Evolutionary conservation across 2,888 invertebrate species (phyloP).

Genomic region (Ophioninae sp.): DNA sequence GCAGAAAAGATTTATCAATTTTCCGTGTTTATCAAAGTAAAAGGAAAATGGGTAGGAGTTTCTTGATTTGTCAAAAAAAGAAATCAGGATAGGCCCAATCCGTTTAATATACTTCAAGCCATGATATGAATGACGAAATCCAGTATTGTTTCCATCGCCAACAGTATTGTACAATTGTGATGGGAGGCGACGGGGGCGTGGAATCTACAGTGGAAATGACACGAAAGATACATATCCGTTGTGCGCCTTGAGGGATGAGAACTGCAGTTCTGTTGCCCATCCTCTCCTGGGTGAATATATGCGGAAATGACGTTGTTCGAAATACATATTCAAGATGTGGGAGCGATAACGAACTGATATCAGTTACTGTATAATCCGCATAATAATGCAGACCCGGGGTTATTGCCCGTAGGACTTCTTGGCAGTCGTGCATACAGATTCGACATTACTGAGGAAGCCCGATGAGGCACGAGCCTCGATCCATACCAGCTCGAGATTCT

Average conservation of each 20-base stretch:
- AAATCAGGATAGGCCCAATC: neutral
- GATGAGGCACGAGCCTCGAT: conserved; percentile 1
- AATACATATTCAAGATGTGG: conserved; percentile 75
- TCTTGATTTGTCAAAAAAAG: neutral
- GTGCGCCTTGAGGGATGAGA: neutral
- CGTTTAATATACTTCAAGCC: neutral
- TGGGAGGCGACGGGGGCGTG: neutral
- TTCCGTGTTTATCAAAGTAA: neutral
- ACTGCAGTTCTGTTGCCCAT: conserved; percentile 8
- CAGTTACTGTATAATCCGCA: conserved; percentile 79
- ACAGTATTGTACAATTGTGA: neutral
- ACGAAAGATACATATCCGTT: neutral
- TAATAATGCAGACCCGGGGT: conserved; percentile 76
- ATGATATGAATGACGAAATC: neutral
- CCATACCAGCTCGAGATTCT: conserved; percentile 26
- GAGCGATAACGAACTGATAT: conserved; percentile 80
- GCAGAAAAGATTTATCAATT: no score
- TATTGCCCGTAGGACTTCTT: conserved; percentile 77
- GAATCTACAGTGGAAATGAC: neutral
- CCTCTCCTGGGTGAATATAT: neutral
- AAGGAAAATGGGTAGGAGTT: neutral
- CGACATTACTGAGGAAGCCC: conserved; percentile 75
- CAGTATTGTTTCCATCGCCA: neutral
- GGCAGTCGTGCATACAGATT: conserved; percentile 78
- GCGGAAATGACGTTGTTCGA: conserved; percentile 13